Evolutionary conservation across 2,113 vertebrate genomes (phyloP).

Genomic region (Gymnobelideus leadbeateri): DNA sequence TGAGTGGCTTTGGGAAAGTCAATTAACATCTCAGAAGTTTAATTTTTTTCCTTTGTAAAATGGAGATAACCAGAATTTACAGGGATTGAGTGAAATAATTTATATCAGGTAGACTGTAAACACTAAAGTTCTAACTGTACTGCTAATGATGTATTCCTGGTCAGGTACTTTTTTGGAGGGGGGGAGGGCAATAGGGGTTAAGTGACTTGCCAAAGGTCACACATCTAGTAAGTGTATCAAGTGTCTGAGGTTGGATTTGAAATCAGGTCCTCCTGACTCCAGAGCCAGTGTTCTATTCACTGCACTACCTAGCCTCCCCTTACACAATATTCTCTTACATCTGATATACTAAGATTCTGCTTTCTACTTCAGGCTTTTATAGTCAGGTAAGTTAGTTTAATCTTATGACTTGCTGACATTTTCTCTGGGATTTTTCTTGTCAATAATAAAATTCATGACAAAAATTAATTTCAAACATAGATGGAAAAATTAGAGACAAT

Average conservation of each 20-base stretch:
- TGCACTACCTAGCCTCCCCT: too few relatives aligned
- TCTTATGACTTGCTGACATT: background rate
- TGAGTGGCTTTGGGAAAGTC: background rate
- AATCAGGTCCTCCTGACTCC: too few relatives aligned
- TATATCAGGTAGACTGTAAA: background rate
- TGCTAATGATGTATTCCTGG: background rate
- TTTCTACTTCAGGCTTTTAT: conserved; percentile 1
- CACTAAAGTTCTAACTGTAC: background rate
- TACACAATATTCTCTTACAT: conserved; percentile 13
- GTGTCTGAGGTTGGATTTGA: too few relatives aligned
- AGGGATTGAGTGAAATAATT: background rate
- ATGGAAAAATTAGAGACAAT: background rate
- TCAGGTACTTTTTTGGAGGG: background rate
- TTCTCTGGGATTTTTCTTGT: background rate
- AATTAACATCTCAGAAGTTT: background rate
- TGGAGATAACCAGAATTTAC: background rate
- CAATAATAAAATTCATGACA: background rate
- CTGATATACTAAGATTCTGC: conserved; percentile 7
- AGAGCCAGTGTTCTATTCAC: too few relatives aligned
- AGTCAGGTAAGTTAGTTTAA: background rate
- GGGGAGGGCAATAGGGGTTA: too few relatives aligned
- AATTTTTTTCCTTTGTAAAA: background rate
- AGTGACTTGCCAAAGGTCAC: too few relatives aligned
- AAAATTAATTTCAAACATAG: background rate
- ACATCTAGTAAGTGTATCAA: too few relatives aligned